Evolutionary conservation across 2,888 invertebrate genomes (phyloP).

Genomic region (Dolomedes plantarius): DNA sequence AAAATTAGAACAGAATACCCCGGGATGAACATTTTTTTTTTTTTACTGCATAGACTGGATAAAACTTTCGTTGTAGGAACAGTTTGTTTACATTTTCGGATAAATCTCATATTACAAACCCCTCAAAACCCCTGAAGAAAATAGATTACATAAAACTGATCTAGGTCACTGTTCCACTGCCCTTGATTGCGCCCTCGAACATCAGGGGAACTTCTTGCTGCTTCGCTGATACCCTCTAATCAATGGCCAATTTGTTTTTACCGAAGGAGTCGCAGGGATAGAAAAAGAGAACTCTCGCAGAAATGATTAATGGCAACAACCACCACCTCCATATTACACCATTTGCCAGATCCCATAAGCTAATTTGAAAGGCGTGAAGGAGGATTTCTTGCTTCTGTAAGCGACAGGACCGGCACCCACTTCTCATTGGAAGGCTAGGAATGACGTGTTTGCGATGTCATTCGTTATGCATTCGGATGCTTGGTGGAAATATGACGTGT

Average conservation of each 20-base stretch:
- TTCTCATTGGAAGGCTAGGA: background rate
- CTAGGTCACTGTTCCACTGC: too few relatives aligned
- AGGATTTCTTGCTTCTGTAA: slow-evolving; percentile 9
- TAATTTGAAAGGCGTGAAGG: slow-evolving; percentile 10
- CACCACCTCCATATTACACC: slow-evolving; percentile 6
- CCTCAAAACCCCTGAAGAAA: too few relatives aligned
- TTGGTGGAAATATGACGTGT: too few relatives aligned
- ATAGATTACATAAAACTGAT: too few relatives aligned
- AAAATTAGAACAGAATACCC: too few relatives aligned
- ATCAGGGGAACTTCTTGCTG: too few relatives aligned
- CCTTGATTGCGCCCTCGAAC: too few relatives aligned
- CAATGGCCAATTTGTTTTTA: background rate
- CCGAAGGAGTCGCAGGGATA: background rate
- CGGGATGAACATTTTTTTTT: too few relatives aligned
- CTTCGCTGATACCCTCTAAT: background rate
- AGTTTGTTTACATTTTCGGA: too few relatives aligned
- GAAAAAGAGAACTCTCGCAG: slow-evolving; percentile 21
- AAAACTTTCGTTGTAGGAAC: too few relatives aligned
- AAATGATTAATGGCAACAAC: slow-evolving; percentile 12
- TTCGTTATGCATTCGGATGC: background rate
- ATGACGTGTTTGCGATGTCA: background rate
- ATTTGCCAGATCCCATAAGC: background rate
- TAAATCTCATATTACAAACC: too few relatives aligned
- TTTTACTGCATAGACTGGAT: too few relatives aligned
- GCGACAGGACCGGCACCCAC: background rate